phyloP scores from a whole-genome alignment of 2,797 vertebrate species.

The Dendrocincla fuliginosa region DNA sequence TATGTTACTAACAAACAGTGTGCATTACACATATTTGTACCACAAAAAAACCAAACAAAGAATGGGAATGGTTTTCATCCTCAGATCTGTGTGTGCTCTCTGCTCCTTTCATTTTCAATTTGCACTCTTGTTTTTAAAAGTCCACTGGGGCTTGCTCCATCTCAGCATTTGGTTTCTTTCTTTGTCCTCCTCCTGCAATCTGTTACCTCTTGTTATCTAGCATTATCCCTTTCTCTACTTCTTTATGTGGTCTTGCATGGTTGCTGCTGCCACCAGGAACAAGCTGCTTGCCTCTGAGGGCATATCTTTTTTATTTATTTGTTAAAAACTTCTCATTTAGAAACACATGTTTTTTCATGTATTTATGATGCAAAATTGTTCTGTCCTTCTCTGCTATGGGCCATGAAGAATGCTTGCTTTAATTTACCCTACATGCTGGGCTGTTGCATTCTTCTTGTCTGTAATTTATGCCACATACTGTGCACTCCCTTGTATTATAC shows the following conservation, averaged over 20 bases:
- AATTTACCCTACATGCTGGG: constrained; percentile 64
- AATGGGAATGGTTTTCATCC: neutral
- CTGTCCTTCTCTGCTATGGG: constrained; percentile 51
- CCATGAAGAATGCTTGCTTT: constrained; percentile 51
- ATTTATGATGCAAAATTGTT: constrained; percentile 56
- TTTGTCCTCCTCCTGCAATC: constrained; percentile 49
- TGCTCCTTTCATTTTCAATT: constrained; percentile 47
- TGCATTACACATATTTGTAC: neutral
- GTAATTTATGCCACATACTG: constrained; percentile 69
- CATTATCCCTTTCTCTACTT: constrained; percentile 18
- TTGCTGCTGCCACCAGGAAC: constrained; percentile 13
- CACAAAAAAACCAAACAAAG: neutral
- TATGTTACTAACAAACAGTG: neutral
- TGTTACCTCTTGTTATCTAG: constrained; percentile 54
- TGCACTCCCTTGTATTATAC: constrained; percentile 58
- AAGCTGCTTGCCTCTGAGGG: constrained; percentile 1
- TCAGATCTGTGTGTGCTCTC: neutral
- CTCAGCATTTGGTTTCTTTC: constrained; percentile 47
- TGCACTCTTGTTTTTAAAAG: constrained; percentile 36
- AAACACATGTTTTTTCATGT: constrained; percentile 39
- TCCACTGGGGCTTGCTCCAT: constrained; percentile 33
- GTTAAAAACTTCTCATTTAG: neutral
- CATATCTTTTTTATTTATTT: neutral
- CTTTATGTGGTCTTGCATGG: constrained; percentile 15
- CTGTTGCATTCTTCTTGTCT: constrained; percentile 61